Evolutionary conservation across 2,797 vertebrate genomes (phyloP), one percentile per base, ranked within the genome.

Genomic region (Vultur gryphus): DNA sequence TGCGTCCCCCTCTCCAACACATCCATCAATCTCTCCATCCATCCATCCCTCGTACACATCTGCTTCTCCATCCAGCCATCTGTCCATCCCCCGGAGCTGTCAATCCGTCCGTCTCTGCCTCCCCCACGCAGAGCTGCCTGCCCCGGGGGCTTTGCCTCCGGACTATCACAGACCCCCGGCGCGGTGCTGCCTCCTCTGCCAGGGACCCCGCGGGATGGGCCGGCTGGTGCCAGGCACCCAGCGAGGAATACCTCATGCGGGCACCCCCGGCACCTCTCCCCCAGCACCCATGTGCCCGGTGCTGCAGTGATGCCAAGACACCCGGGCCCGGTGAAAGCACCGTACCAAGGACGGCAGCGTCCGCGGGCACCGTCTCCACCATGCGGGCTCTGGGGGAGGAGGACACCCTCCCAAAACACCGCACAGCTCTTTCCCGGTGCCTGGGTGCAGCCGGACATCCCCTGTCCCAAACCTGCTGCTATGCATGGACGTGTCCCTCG

Each of bases 61-160:
- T 86, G 82, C 51, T 66, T 87, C 75, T 49, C 93, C 46, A 61
- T 49, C 81, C 76, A 55, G 49, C 91, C 92, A 94, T 90, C 92
- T 90, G 87, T 24, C 87, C 92, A 24, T 58, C 90, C 90, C 92
- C 93, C 90, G 61, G 94, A 96, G 81, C 95, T 96, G 95, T 95
- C 96, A 97, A 89, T 94, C 94, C 7, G 24, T 46, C 84, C 3
- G 9, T 62, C 84, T 86, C 77, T 94, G 92, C 90, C 89, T 84
- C 86, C 81, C 51, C 89, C 87, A 58, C 29, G 4, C 16, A 0
- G 62, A 61, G 96, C 66, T 72, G 91, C 65, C 5, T 3, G 41
- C 49, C 80, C 83, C 6, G 3, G n/a, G 72, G 65, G 58, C 37
- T 87, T 28, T 6, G 58, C 35, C 64, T 44, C 52, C 0, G 3